These are phyloP conservation scores for Drosophila pseudoananassae DNA, from an alignment of 1,140 invertebrate species.

Conservation along the genomic window DNA sequence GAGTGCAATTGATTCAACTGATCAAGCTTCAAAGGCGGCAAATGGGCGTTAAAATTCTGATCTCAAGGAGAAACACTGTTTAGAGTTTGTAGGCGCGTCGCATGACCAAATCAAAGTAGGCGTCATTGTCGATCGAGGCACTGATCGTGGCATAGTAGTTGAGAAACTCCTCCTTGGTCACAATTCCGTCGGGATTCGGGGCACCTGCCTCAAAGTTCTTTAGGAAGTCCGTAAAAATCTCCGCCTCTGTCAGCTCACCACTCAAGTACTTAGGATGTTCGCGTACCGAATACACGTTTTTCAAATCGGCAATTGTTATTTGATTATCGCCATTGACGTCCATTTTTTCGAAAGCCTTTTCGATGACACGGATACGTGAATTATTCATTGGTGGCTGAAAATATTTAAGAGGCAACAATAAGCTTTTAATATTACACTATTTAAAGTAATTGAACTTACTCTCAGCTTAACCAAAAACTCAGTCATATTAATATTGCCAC, in stretches of 20 bases:
- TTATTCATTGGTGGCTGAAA: slow-evolving; percentile 93
- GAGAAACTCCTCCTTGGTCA: slow-evolving; percentile 96
- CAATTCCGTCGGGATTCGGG: slow-evolving; percentile 90
- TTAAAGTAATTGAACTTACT: slow-evolving; percentile 86
- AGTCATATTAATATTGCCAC: slow-evolving; percentile 92
- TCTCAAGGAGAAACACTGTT: slow-evolving; percentile 54
- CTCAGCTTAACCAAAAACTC: slow-evolving; percentile 94
- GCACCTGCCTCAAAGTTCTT: slow-evolving; percentile 92
- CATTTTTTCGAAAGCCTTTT: slow-evolving; percentile 94
- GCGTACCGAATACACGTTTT: slow-evolving; percentile 65
- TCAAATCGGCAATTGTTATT: slow-evolving; percentile 93
- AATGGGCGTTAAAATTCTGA: slow-evolving; percentile 20
- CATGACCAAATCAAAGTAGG: slow-evolving; percentile 98
- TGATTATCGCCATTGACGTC: slow-evolving; percentile 93
- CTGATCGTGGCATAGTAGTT: slow-evolving; percentile 97
- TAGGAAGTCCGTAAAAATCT: slow-evolving; percentile 92
- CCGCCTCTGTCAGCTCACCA: slow-evolving; percentile 94
- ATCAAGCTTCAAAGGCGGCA: slow-evolving; percentile 31
- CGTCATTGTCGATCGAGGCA: slow-evolving; percentile 96
- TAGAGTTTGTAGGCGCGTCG: slow-evolving; percentile 94
- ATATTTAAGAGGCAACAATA: not conserved
- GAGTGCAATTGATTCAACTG: slow-evolving; percentile 12
- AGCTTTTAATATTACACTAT: not conserved
- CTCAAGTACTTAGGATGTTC: slow-evolving; percentile 88
- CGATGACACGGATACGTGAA: slow-evolving; percentile 89